phyloP scores from a whole-genome alignment of 2,888 invertebrate genomes.

The Apodemia duryi region DNA sequence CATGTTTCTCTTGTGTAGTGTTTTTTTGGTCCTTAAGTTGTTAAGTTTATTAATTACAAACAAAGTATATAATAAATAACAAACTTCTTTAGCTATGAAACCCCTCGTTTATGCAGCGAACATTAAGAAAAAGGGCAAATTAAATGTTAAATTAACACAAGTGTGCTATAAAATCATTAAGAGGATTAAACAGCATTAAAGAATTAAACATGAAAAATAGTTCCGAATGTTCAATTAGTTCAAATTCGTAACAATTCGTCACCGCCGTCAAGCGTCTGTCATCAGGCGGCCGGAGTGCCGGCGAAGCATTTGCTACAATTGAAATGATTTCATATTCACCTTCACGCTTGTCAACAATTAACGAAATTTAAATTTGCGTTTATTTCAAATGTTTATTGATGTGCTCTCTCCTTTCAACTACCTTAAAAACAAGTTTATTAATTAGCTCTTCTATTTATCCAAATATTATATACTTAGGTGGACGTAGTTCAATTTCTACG shows the following conservation, averaged over 20 bases:
- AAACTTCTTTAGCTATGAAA: too few species aligned
- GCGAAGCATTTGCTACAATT: slow-evolving; percentile 23
- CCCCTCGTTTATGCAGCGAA: neutral
- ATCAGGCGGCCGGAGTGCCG: slow-evolving; percentile 3
- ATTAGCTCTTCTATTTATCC: too few species aligned
- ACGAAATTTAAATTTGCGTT: neutral
- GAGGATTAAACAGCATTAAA: slow-evolving; percentile 1
- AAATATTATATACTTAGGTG: too few species aligned
- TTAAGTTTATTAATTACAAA: too few species aligned
- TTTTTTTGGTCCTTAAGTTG: too few species aligned
- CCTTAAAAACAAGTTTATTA: too few species aligned
- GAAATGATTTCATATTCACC: slow-evolving; percentile 13
- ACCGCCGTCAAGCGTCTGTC: slow-evolving; percentile 22
- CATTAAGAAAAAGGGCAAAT: neutral
- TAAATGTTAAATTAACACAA: neutral
- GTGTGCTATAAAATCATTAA: slow-evolving; percentile 1
- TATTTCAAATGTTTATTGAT: too few species aligned
- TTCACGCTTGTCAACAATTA: slow-evolving; percentile 31
- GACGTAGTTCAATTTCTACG: too few species aligned
- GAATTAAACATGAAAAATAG: neutral
- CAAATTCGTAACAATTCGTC: slow-evolving; percentile 14
- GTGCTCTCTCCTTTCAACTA: too few species aligned
- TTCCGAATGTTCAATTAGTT: neutral
- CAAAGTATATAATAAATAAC: too few species aligned
- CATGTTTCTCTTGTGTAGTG: too few species aligned